A percentile compares a stretch with the other conserved stretches of the same genome.
Evolutionary conservation across 2,888 invertebrate genomes (phyloP).

Genomic region (Orthonevra nobilis): DNA sequence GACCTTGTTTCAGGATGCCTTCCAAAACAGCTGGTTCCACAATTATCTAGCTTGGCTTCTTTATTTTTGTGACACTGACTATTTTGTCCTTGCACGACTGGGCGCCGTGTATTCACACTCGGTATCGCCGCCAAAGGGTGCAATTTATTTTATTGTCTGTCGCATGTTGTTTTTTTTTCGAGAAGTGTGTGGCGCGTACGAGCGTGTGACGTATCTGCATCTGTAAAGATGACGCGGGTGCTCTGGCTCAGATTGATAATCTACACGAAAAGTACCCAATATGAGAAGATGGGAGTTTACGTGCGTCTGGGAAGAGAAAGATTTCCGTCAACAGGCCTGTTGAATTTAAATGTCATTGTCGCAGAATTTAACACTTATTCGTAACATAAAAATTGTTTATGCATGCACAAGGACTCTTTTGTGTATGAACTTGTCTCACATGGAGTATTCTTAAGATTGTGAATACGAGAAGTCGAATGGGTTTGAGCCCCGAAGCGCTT

Average conservation of each 20-base stretch:
- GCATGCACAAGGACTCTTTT: slow-evolving; percentile 14
- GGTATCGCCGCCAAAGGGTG: slow-evolving; percentile 28
- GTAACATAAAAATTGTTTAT: slow-evolving; percentile 19
- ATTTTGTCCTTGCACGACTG: background rate
- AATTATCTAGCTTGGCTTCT: slow-evolving; percentile 28
- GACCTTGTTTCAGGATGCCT: slow-evolving; percentile 37
- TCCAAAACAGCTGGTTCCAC: slow-evolving; percentile 55
- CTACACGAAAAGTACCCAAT: slow-evolving; percentile 7
- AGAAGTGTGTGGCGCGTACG: slow-evolving; percentile 10
- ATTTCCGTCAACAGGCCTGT: slow-evolving; percentile 26
- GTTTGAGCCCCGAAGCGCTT: background rate
- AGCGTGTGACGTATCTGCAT: too few species aligned
- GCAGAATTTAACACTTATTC: slow-evolving; percentile 26
- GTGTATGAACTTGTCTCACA: slow-evolving; percentile 16
- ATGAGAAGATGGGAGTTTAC: too few species aligned
- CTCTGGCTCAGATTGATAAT: too few species aligned
- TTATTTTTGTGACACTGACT: slow-evolving; percentile 16
- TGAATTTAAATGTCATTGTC: slow-evolving; percentile 40
- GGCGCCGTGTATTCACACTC: slow-evolving; percentile 32
- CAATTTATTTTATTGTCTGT: slow-evolving; percentile 56
- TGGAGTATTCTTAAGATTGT: slow-evolving; percentile 9
- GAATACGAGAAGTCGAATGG: background rate
- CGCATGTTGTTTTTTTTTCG: slow-evolving; percentile 33
- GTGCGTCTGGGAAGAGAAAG: background rate
- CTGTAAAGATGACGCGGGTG: too few species aligned